phyloP scores from a whole-genome alignment of 2,113 vertebrate genomes.

The Vireo altiloquus region DNA sequence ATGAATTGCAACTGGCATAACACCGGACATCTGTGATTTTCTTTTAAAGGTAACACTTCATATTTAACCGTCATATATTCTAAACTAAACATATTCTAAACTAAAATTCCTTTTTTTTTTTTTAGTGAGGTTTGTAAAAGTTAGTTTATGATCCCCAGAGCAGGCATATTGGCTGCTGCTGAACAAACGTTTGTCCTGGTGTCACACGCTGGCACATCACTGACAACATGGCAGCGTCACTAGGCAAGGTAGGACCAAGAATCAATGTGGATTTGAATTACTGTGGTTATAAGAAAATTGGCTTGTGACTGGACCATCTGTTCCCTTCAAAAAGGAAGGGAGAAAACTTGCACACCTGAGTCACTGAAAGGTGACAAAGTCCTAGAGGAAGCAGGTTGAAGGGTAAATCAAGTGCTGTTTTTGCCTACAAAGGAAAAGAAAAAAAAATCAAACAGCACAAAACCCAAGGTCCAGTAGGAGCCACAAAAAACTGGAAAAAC shows the following conservation, averaged over 20 bases:
- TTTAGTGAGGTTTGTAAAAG: background rate
- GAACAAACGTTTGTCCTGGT: background rate
- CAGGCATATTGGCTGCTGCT: background rate
- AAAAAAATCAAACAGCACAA: background rate
- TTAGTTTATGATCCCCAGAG: background rate
- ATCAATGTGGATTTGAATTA: background rate
- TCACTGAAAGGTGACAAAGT: background rate
- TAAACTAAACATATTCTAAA: background rate
- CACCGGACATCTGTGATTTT: background rate
- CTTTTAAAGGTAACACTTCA: background rate
- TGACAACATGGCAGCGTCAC: background rate
- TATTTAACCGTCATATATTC: background rate
- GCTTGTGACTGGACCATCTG: background rate
- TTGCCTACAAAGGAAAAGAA: background rate
- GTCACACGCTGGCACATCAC: accelerated
- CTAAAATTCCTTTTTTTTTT: background rate
- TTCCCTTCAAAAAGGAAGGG: background rate
- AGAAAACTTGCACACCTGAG: background rate
- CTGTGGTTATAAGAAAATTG: background rate
- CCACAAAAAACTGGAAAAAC: background rate
- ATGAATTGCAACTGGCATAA: background rate
- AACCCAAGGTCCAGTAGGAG: background rate
- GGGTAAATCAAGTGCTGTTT: background rate
- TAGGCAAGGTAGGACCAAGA: background rate
- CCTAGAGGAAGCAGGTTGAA: background rate